Evolutionary conservation across 37 sponge, comb jelly and placozoan species (phyloP).

Genomic region (Aphrocallistes beatrix): DNA sequence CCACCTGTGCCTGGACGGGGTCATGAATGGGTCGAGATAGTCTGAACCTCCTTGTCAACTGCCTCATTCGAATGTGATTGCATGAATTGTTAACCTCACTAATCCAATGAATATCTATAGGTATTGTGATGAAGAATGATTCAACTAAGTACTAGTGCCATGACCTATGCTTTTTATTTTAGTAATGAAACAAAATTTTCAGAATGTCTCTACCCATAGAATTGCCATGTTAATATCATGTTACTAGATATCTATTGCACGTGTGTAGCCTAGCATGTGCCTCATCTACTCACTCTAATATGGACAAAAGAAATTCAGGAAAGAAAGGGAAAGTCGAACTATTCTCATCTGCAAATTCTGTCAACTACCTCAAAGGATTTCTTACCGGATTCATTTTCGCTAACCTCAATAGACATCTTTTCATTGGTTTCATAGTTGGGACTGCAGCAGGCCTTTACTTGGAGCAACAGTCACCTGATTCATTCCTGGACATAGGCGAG

Average conservation of each 20-base stretch:
- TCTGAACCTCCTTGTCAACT: too few relatives aligned
- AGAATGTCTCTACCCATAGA: too few relatives aligned
- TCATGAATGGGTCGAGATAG: slow-evolving; percentile 28
- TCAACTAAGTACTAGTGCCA: too few relatives aligned
- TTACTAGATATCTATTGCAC: not conserved
- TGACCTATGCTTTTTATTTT: too few relatives aligned
- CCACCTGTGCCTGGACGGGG: slow-evolving; percentile 51
- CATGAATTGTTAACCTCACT: too few relatives aligned
- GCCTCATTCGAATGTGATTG: too few relatives aligned
- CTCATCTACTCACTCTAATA: not conserved
- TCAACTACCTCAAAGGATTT: not conserved
- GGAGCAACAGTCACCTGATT: not conserved
- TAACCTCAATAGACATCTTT: not conserved
- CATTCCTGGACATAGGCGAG: not conserved
- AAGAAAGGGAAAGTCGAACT: not conserved
- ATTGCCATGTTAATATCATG: too few relatives aligned
- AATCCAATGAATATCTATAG: too few relatives aligned
- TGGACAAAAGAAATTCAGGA: not conserved
- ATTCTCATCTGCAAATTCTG: not conserved
- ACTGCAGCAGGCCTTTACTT: not conserved
- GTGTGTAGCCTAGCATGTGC: slow-evolving; percentile 14
- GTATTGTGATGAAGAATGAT: too few relatives aligned
- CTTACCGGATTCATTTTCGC: not conserved
- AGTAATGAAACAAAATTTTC: too few relatives aligned
- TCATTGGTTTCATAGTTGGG: not conserved